These are phyloP conservation scores for Coenobita brevimanus DNA, from an alignment of 1,140 invertebrate species.

Conservation along the genomic window DNA sequence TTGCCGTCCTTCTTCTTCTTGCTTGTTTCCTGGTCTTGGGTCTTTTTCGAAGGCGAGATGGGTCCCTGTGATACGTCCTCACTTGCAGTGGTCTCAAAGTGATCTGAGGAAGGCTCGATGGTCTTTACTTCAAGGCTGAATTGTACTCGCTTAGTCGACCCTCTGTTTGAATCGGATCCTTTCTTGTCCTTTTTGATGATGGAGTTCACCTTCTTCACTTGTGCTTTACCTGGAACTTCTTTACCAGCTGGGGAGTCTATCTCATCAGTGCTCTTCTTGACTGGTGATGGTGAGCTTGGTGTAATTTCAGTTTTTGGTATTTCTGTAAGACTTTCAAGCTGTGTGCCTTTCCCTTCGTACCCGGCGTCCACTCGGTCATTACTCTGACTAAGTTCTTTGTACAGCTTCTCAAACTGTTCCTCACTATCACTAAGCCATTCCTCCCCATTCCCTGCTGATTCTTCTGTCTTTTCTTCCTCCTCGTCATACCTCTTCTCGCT, in stretches of 20 bases:
- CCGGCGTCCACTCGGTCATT: not conserved
- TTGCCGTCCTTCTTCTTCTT: no score
- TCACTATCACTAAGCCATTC: conserved; percentile 19
- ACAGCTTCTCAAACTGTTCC: conserved; percentile 28
- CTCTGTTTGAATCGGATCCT: not conserved
- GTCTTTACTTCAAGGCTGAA: conserved; percentile 31
- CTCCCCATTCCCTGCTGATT: not conserved
- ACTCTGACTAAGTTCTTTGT: conserved; percentile 15
- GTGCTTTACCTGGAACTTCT: not conserved
- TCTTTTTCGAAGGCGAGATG: no score
- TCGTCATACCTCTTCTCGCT: not conserved
- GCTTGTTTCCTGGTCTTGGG: no score
- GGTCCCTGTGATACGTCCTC: no score
- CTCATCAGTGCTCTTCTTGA: not conserved
- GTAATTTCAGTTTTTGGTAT: not conserved
- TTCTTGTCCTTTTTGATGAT: conserved; percentile 38
- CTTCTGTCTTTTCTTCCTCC: not conserved
- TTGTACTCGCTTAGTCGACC: conserved; percentile 21
- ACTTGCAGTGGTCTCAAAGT: no score
- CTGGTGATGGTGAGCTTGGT: not conserved
- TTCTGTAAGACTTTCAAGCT: not conserved
- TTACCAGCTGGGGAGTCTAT: not conserved
- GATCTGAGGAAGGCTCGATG: not conserved
- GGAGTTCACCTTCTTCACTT: conserved; percentile 31
- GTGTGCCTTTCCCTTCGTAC: not conserved